Conservation (phyloP, 2,888 invertebrate species). For the Lissocephala sabroskyi region DNA sequence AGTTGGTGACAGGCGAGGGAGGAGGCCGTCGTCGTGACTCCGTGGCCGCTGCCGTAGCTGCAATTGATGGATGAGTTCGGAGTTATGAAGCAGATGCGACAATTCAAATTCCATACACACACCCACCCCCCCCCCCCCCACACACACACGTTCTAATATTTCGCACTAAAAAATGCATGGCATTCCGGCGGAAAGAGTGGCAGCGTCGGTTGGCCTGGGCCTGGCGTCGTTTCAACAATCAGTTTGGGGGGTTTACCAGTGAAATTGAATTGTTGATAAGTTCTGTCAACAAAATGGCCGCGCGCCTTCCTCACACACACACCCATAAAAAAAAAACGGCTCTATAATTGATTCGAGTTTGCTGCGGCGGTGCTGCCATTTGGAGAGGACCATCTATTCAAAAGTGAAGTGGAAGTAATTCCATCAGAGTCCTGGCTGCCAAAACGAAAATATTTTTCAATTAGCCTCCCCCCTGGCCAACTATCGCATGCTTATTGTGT, state of each 20-base stretch:
- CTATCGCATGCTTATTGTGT: background rate
- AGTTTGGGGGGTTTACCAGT: conserved; percentile 57
- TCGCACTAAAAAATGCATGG: conserved; percentile 52
- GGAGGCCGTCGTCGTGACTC: background rate
- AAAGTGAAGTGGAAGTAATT: no score
- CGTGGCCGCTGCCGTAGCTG: conserved; percentile 38
- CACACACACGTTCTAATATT: conserved; percentile 14
- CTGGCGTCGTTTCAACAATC: background rate
- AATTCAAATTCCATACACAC: conserved; percentile 55
- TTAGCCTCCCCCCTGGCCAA: conserved; percentile 2
- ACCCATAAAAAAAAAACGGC: background rate
- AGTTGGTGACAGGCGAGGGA: conserved; percentile 39
- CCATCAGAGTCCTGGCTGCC: no score
- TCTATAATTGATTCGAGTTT: conserved; percentile 53
- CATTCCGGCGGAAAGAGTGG: no score
- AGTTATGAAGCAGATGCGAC: conserved; percentile 62
- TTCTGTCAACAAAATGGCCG: conserved; percentile 59
- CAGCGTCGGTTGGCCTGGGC: no score
- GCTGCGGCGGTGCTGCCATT: background rate
- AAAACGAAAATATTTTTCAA: no score
- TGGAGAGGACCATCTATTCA: no score
- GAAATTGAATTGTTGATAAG: conserved; percentile 66
- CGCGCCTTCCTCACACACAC: conserved; percentile 17
- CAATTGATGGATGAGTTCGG: conserved; percentile 60
- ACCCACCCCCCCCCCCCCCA: conserved; percentile 4